phyloP scores from a whole-genome alignment of 2,797 vertebrate genomes.

The Eurystomus glaucurus region DNA sequence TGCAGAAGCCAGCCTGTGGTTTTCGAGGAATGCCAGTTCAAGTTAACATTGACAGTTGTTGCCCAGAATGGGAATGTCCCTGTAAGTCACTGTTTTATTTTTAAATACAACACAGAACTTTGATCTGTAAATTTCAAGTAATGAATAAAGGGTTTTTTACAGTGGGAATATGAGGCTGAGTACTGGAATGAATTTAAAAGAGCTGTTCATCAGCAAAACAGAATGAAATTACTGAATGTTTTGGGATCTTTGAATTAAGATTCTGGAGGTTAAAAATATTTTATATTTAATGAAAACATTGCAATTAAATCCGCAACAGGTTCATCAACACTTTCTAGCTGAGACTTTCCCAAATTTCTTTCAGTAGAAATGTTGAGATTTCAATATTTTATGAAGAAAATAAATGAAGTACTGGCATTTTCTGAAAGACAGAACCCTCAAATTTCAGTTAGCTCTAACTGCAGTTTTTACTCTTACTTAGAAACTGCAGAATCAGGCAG shows the following conservation, averaged over 20 bases:
- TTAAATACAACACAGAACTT: background rate
- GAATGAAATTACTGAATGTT: background rate
- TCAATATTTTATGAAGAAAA: background rate
- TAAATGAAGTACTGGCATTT: background rate
- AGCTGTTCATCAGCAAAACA: background rate
- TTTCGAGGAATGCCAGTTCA: conserved; percentile 95
- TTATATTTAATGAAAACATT: background rate
- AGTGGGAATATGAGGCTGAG: background rate
- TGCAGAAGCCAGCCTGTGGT: conserved; percentile 92
- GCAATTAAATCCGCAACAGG: background rate
- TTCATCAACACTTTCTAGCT: background rate
- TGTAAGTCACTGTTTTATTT: conserved; percentile 85
- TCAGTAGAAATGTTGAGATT: background rate
- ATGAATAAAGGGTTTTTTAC: background rate
- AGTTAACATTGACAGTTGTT: conserved; percentile 93
- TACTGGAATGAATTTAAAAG: background rate
- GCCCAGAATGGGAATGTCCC: conserved; percentile 96
- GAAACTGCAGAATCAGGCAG: background rate
- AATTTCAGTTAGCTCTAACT: background rate
- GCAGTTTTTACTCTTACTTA: background rate
- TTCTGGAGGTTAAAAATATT: background rate
- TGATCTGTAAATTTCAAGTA: background rate
- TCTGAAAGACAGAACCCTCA: background rate
- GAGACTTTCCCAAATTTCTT: background rate
- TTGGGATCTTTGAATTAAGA: background rate